Evolutionary conservation across 2,797 vertebrate species (phyloP).

Genomic region (Linurgus olivaceus): DNA sequence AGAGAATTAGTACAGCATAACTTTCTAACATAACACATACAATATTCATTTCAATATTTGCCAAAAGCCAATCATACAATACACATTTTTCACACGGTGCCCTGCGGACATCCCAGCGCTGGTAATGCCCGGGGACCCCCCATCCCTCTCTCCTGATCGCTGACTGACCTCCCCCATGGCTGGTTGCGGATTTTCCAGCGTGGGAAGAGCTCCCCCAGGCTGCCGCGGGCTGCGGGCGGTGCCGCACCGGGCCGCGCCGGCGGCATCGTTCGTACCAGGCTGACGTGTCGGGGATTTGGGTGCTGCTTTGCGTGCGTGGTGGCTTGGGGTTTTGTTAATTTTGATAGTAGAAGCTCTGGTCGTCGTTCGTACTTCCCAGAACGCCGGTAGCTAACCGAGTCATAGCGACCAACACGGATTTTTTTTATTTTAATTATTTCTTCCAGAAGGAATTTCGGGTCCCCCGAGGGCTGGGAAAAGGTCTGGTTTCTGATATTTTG

Average conservation of each 20-base stretch:
- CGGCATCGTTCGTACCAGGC: rapidly evolving
- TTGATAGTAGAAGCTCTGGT: neutral
- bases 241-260: neutral
- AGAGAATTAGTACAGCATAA: too few relatives aligned
- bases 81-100: too few relatives aligned
- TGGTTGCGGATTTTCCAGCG: too few relatives aligned
- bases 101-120: too few relatives aligned
- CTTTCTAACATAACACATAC: too few relatives aligned
- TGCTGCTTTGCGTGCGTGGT: neutral
- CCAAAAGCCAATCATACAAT: too few relatives aligned
- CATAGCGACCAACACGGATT: neutral
- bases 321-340: neutral
- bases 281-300: neutral
- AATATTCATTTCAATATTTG: too few relatives aligned
- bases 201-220: too few relatives aligned
- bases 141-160: too few relatives aligned
- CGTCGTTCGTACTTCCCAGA: neutral
- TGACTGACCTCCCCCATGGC: too few relatives aligned
- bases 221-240: neutral
- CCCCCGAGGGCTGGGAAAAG: neutral
- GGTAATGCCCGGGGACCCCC: too few relatives aligned
- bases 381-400: neutral
- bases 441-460: neutral
- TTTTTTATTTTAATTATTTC: neutral
- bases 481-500: neutral